These are phyloP conservation scores for Sorex maritimensis DNA, from an alignment of 2,797 vertebrate genomes.

Conservation along the genomic window DNA sequence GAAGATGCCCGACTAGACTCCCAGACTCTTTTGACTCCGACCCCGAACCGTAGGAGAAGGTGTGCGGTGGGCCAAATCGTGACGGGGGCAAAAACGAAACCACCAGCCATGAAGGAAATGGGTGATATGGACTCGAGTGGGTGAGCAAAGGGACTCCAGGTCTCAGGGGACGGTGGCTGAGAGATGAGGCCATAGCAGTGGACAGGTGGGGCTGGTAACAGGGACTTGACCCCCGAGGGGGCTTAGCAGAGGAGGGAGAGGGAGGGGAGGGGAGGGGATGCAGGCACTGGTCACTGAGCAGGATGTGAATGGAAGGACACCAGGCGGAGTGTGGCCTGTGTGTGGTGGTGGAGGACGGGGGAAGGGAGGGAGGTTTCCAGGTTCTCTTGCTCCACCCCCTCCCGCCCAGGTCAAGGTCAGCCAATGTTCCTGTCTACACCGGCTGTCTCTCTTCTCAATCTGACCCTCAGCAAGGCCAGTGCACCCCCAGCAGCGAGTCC, in stretches of 20 bases:
- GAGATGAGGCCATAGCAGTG: background rate
- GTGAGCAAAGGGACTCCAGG: background rate
- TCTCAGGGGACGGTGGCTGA: background rate
- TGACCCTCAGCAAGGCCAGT: background rate
- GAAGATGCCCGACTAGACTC: background rate
- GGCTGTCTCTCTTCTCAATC: background rate
- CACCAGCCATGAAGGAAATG: background rate
- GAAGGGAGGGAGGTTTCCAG: background rate
- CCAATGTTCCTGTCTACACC: no score
- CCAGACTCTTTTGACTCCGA: background rate
- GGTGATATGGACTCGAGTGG: background rate
- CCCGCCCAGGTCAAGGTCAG: no score
- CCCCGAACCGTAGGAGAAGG: background rate
- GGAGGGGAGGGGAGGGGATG: background rate
- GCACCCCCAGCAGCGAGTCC: background rate
- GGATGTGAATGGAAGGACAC: background rate
- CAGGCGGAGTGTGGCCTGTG: background rate
- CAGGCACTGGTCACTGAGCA: background rate
- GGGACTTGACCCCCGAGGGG: background rate
- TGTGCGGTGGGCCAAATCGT: background rate
- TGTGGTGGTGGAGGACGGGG: background rate
- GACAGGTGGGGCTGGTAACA: rapidly evolving
- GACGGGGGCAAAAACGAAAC: background rate
- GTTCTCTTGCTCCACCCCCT: no score
- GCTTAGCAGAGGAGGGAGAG: background rate